Evolutionary conservation across 2,888 invertebrate species (phyloP), one percentile per base, ranked within the genome.

Genomic region (Aproaerema taeniolella): DNA sequence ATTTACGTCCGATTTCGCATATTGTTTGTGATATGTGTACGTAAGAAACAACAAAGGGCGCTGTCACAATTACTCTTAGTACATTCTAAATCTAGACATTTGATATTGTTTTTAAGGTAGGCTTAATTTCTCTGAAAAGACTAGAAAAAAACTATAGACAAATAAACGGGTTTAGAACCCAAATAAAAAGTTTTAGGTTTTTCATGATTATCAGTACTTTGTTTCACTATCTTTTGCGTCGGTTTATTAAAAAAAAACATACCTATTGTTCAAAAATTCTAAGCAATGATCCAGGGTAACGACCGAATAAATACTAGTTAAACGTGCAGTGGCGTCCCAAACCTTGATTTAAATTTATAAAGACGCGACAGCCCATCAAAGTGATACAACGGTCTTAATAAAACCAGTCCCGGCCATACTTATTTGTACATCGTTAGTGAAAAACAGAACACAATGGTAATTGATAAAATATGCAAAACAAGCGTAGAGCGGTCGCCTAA

Each of bases 381-480:
- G 59, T 52, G 50, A 54, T 53, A 49, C 52, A 43, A 50, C 55
- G 59, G 51, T 61, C 60, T 57, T 69, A 67, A 67, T 72, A 73
- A 72, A 62, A 54, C 57, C 58, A 49, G 55, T 46, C 48, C 49
- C 47, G 38, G 43, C 45, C 42, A 56, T 56, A 61, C 53, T 53
- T 79, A 76, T 83, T 81, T 82, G 76, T 73, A 71, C 58, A 68
- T 79, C 71, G 68, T 83, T 82, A 80, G 68, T 45, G 56, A 45
- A 59, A 52, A 55, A 49, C 47, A 43, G 42, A 50, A 60, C 63
- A 72, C 77, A 80, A 80, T 72, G 57, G 64, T 59, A 58, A 74
- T 73, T 71, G 68, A 80, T 83, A 57, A 74, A 81, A 79, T 82
- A 85, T 85, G 76, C 77, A 83, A 77, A 80, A 60, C 44, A 37